Conservation (phyloP, 1,140 invertebrate species). For the Bombus sibiricus region DNA sequence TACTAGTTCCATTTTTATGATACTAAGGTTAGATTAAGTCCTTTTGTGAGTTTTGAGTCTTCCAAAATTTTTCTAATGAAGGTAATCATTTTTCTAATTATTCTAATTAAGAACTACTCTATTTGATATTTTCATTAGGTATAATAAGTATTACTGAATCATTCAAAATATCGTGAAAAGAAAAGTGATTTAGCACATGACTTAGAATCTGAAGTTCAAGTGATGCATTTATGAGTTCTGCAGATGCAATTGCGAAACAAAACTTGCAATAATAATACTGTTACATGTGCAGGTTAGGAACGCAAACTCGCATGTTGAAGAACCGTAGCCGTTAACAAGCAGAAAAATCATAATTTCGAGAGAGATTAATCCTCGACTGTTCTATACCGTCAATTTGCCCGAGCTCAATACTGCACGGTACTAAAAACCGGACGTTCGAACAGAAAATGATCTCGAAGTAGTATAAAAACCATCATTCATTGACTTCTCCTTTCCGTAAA, state of each 20-base stretch:
- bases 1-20: neutral
- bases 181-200: neutral
- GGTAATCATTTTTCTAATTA: no score
- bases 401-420: neutral
- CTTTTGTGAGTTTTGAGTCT: neutral
- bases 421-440: constrained; percentile 9
- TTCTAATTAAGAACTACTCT: no score
- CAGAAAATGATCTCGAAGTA: constrained; percentile 1
- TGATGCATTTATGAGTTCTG: neutral
- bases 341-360: constrained; percentile 23
- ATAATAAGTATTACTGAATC: no score
- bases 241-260: neutral
- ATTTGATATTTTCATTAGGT: neutral
- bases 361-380: neutral
- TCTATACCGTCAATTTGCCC: constrained; percentile 1
- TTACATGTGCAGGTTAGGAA: neutral
- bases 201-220: neutral
- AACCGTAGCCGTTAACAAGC: neutral
- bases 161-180: neutral
- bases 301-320: neutral
- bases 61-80: neutral
- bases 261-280: neutral
- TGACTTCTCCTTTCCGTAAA: constrained; percentile 3
- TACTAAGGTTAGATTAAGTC: neutral
- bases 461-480: neutral